Evolutionary conservation across 2,797 vertebrate genomes (phyloP).

Genomic region (Neopelma chrysocephalum): DNA sequence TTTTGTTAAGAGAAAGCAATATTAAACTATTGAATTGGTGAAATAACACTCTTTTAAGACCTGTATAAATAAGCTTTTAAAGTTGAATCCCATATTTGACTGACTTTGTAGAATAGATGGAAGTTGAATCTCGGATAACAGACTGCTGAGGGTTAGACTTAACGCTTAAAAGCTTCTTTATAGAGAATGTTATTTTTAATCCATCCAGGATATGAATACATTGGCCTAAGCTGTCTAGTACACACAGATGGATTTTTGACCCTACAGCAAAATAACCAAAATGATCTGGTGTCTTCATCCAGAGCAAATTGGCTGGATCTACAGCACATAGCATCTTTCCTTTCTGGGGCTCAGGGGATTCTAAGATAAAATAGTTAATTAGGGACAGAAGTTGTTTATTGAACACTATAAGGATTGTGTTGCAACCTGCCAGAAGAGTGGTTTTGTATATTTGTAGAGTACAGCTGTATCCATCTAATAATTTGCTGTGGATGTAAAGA

Average conservation of each 20-base stretch:
- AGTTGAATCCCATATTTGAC: neutral
- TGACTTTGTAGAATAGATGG: neutral
- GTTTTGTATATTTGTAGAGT: neutral
- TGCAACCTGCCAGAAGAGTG: neutral
- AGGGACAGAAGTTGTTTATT: neutral
- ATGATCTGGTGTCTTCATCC: neutral
- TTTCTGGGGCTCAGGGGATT: neutral
- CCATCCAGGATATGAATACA: neutral
- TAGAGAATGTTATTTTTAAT: neutral
- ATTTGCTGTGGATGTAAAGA: neutral
- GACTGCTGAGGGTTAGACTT: neutral
- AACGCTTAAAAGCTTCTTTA: neutral
- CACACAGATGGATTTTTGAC: neutral
- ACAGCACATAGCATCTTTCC: neutral
- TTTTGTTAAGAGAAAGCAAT: neutral
- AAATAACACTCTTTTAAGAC: neutral
- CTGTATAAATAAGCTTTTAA: neutral
- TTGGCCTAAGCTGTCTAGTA: neutral
- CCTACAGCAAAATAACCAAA: neutral
- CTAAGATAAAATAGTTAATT: neutral
- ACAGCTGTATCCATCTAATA: neutral
- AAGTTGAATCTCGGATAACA: neutral
- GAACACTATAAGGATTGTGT: neutral
- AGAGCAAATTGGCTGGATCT: neutral
- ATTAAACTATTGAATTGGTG: neutral